phyloP scores from a whole-genome alignment of 2,888 invertebrate species.

The Mechanitis messenoides region DNA sequence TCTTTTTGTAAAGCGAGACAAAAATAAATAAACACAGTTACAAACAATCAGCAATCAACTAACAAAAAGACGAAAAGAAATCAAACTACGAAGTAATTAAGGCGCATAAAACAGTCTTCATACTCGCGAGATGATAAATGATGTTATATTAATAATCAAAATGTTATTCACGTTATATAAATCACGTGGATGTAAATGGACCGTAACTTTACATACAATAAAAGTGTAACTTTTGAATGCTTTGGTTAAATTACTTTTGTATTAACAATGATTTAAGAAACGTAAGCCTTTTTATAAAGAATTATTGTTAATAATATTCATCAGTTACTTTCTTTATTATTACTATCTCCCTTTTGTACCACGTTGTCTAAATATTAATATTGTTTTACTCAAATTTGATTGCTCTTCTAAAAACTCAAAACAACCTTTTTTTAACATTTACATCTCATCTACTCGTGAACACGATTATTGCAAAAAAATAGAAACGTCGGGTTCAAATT shows the following conservation, averaged over 20 bases:
- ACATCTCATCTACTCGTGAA: too few relatives aligned
- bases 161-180: constrained; percentile 23
- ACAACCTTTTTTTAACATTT: too few relatives aligned
- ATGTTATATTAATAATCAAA: constrained; percentile 21
- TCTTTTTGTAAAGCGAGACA: constrained; percentile 2
- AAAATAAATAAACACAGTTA: constrained; percentile 10
- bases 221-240: not conserved
- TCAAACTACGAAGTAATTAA: constrained; percentile 14
- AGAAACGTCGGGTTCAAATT: too few relatives aligned
- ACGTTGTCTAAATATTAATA: too few relatives aligned
- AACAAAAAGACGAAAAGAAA: constrained; percentile 13
- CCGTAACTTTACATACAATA: constrained; percentile 8
- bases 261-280: not conserved
- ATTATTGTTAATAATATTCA: too few relatives aligned
- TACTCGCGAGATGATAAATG: constrained; percentile 14
- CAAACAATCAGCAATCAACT: constrained; percentile 5
- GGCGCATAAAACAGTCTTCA: constrained; percentile 9
- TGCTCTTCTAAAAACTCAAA: too few relatives aligned
- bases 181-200: constrained; percentile 15
- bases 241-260: not conserved
- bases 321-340: too few relatives aligned
- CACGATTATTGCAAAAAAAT: too few relatives aligned
- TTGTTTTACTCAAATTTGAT: too few relatives aligned
- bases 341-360: too few relatives aligned
- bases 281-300: too few relatives aligned